Evolutionary conservation across 2,797 vertebrate species (phyloP), one percentile per base, ranked within the genome.

Genomic region (Toxotes lorentzi): DNA sequence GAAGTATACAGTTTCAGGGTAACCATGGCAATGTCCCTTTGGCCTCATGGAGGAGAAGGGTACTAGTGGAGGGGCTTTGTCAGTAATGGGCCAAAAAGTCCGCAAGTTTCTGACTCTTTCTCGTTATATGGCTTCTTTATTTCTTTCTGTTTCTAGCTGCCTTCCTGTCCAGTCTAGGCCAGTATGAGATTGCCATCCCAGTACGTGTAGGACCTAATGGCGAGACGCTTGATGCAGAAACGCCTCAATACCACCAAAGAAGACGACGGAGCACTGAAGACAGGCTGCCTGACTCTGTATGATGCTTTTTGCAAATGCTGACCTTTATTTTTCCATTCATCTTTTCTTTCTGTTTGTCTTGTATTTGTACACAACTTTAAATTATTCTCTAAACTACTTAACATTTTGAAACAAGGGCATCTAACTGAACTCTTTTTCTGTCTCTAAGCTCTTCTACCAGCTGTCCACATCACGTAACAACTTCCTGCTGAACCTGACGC

Each of bases 141-240:
- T 19, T 32, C 24, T 88, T 34, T 73, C 21, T 35, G 45, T 76
- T 32, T 73, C 30, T 73, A 96, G 98, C 97, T 94, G 97, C 96
- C 78, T 97, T 99, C 94, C 96, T 99, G 92, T 98, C 97, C 93
- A 96, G 94, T 89, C 94, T 99, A 80, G 96, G 93, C 86, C 97
- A 97, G 90, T 99, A 99, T 95, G 98, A 99, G 89, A 98, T 99
- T 17, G 95, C 97, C 62, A 96, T 98, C 91, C 98, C 98, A 34
- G 94, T 98, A 68, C 96, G 97, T 34, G 96, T 99, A 81, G 97
- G 97, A 90, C 96, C 96, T 23, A 94, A 95, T 32, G 98, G 97
- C 4, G 96, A 96, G 27, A 92, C 95, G 60, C 92, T 97, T 86
- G 95, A 96, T 69, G 89, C 94, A 65, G 94, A 95, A 1, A 89